A percentile compares a stretch with the other conserved stretches of the same genome.
Conservation (phyloP, 2,113 vertebrate genomes). For the Sorex fumeus region DNA sequence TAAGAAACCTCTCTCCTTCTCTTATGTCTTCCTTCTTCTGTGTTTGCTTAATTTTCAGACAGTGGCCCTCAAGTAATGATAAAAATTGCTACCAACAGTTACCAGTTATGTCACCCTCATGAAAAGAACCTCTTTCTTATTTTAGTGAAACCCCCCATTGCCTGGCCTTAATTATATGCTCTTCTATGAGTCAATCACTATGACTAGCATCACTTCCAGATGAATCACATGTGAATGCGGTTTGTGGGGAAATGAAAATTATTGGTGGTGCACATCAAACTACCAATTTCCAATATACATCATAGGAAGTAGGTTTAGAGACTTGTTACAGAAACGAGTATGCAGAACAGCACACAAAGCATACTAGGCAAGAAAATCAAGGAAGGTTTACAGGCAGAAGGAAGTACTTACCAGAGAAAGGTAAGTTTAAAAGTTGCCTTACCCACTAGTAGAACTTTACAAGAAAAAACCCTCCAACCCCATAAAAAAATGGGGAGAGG, state of each 20-base stretch:
- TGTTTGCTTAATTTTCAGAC: constrained; percentile 48
- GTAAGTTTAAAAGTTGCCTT: constrained; percentile 22
- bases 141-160: constrained; percentile 10
- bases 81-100: constrained; percentile 7
- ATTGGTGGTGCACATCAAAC: too few species aligned
- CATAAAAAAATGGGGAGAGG: too few species aligned
- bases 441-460: too few species aligned
- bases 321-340: not conserved
- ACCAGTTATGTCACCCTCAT: not conserved
- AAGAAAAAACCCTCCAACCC: too few species aligned
- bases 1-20: not conserved
- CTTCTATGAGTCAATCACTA: not conserved
- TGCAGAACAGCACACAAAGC: constrained; percentile 2
- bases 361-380: constrained; percentile 3
- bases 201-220: not conserved
- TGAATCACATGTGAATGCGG: not conserved
- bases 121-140: not conserved
- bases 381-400: not conserved
- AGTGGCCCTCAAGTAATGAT: not conserved
- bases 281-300: not conserved
- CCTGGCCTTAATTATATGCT: not conserved
- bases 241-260: not conserved
- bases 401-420: not conserved
- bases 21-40: not conserved
- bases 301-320: not conserved